Percentiles rank a stretch among this genome's conserved stretches.
Evolutionary conservation across 1,140 invertebrate genomes (phyloP).

Genomic region (Coenobita brevimanus): DNA sequence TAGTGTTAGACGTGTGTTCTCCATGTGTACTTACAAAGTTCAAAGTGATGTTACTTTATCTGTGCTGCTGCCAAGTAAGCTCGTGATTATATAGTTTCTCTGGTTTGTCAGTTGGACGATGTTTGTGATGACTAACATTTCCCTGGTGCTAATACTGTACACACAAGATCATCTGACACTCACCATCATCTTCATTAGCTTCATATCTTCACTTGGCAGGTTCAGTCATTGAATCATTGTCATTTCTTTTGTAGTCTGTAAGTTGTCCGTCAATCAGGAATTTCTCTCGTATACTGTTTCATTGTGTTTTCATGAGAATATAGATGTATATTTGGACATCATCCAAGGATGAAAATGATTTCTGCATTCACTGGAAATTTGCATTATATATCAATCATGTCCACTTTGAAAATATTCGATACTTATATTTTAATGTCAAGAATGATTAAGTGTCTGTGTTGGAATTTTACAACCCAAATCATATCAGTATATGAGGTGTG

Average conservation of each 20-base stretch:
- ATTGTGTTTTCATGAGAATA: too few species aligned
- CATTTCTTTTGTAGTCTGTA: constrained; percentile 8
- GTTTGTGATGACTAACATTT: constrained; percentile 63
- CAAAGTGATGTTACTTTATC: constrained; percentile 56
- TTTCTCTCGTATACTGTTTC: too few species aligned
- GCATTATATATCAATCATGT: too few species aligned
- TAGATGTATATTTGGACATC: too few species aligned
- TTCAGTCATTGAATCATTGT: neutral
- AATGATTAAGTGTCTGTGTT: too few species aligned
- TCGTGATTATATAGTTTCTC: constrained; percentile 46
- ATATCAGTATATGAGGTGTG: too few species aligned
- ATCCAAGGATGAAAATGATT: too few species aligned
- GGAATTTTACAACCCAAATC: too few species aligned
- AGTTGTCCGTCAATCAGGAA: too few species aligned
- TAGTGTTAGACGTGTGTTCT: constrained; percentile 34
- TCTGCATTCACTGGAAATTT: too few species aligned
- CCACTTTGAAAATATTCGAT: too few species aligned
- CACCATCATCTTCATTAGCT: neutral
- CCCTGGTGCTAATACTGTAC: constrained; percentile 61
- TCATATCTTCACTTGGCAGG: constrained; percentile 13
- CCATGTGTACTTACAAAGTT: constrained; percentile 63
- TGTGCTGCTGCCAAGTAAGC: constrained; percentile 60
- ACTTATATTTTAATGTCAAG: too few species aligned
- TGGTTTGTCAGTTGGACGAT: constrained; percentile 58
- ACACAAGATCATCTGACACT: constrained; percentile 34